Percentiles rank a stretch among this genome's conserved stretches.
These are phyloP conservation scores for Cherax destructor DNA, from an alignment of 1,140 invertebrate genomes.

Conservation along the genomic window DNA sequence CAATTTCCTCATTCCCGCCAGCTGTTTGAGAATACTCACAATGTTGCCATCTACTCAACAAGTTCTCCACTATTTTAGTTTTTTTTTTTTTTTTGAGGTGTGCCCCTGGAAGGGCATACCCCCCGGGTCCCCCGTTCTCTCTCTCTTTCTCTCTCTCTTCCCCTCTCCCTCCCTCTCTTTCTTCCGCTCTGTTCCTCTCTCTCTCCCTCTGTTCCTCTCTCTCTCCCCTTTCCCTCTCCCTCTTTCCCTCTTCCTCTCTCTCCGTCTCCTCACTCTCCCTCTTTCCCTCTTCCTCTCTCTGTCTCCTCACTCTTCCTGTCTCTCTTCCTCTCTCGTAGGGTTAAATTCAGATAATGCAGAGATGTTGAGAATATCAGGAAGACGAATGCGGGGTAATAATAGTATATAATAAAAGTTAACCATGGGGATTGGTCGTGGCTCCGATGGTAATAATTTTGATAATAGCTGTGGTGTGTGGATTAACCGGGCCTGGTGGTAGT, in stretches of 20 bases:
- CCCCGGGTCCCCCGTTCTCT: too few relatives aligned
- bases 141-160: too few relatives aligned
- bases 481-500: neutral
- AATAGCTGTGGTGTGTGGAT: slow-evolving; percentile 8
- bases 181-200: too few relatives aligned
- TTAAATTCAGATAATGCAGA: neutral
- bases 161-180: too few relatives aligned
- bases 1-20: neutral
- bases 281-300: neutral
- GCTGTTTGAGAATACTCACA: slow-evolving; percentile 32
- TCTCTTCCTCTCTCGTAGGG: slow-evolving; percentile 5
- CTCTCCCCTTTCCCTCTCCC: too few relatives aligned
- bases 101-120: too few relatives aligned
- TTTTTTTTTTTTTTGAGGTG: neutral
- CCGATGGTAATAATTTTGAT: slow-evolving; percentile 26
- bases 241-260: too few relatives aligned
- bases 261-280: neutral
- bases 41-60: neutral
- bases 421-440: neutral
- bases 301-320: neutral
- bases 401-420: slow-evolving; percentile 25
- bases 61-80: neutral
- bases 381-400: slow-evolving; percentile 28
- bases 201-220: neutral
- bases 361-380: slow-evolving; percentile 29